These are phyloP conservation scores for Rhabdomys dilectus DNA, from an alignment of 2,113 vertebrate species.

Conservation along the genomic window DNA sequence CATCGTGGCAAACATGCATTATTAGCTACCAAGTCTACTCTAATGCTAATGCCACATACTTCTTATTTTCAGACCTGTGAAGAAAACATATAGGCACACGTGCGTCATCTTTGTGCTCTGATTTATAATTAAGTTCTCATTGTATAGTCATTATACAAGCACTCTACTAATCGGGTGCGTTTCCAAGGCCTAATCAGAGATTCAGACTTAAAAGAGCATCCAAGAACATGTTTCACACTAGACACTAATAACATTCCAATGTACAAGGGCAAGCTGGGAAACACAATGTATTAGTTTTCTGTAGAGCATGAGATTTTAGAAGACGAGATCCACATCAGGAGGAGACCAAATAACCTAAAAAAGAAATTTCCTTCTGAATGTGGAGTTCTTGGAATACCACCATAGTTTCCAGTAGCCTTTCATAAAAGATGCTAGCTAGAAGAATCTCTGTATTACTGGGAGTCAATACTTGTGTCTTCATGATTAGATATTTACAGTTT, in stretches of 20 bases:
- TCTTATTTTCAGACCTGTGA: background rate
- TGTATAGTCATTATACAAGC: background rate
- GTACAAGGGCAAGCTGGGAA: background rate
- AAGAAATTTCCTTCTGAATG: background rate
- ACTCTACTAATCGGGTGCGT: rapidly evolving
- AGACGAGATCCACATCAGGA: background rate
- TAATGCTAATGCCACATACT: background rate
- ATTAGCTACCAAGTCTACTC: background rate
- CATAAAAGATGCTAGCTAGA: background rate
- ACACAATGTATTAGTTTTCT: background rate
- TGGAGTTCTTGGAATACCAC: background rate
- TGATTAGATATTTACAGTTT: background rate
- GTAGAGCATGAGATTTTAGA: background rate
- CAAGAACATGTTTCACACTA: background rate
- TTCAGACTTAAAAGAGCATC: background rate
- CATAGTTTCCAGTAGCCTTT: background rate
- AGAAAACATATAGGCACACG: background rate
- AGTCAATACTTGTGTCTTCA: background rate
- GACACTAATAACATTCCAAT: background rate
- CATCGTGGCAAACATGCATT: background rate
- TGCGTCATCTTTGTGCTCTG: background rate
- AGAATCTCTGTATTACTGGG: background rate
- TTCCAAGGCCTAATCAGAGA: background rate
- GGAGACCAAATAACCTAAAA: background rate
- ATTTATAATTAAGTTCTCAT: background rate